Base-by-base conservation (phyloP, 1,140 invertebrate species). In the Drosophila micromelanica region DNA sequence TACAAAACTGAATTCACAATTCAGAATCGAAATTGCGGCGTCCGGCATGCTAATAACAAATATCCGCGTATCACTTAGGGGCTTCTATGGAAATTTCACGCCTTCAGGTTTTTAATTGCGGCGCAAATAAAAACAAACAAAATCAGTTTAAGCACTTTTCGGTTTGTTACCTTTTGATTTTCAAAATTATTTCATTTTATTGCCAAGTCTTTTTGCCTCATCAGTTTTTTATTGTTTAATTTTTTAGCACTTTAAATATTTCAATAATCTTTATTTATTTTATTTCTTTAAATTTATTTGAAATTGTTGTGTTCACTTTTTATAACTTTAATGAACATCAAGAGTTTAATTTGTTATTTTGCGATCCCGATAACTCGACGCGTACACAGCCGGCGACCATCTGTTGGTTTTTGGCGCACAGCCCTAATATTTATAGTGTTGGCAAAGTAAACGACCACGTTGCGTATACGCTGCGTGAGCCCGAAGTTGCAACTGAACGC, bases 361-460 rank as follows among this genome's bases (percentile, higher is more conserved):
- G 9, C 49, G 56, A 70, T 73, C 57, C 68, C 76, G 84, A 87
- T 87, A 90, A 84, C 84, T 80, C 59, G 65, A 70, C 85, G 67
- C 76, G 67, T 64, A 51, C 54, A 89, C 84, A 80, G 80, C 78
- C 85, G 70, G 85, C 85, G 84, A 89, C 84, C 84, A 89, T 89
- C 84, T 89, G 84, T 89, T 89, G 85, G 80, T 65, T 90, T 89
- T 89, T 43, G 42, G 42, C 37, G 32, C 42, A 67, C 65, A 71
- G 64, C 59, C 60, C 65, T 70, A 57, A 65, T 73, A 89, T 87
- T 74, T 78, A 84, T 84, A 87, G 65, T 46, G 43, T 60, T 57
- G 59, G 40, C 62, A 35, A 45, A 12, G 12, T 23, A 3, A 23
- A 23, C n/a, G 27, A 23, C 56, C 61, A 68, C 69, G 80, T 87